Percentiles rank a stretch among this genome's conserved stretches.
phyloP scores from a whole-genome alignment of 2,113 vertebrate genomes.

The Tenrec ecaudatus region DNA sequence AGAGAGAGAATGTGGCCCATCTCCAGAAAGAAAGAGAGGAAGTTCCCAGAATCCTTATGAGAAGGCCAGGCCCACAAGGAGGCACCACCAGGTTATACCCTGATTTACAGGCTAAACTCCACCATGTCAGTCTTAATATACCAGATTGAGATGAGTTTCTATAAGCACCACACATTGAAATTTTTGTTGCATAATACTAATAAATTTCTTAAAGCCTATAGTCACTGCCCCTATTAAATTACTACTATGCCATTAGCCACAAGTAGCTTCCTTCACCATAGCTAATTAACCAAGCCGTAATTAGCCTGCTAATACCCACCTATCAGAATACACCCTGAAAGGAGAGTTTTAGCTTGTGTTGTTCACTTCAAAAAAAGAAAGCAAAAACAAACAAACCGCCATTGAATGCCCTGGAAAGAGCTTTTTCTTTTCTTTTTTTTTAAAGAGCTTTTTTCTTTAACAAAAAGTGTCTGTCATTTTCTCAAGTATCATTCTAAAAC shows the following conservation, averaged over 20 bases:
- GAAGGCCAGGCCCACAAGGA: too few relatives aligned
- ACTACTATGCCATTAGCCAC: not conserved
- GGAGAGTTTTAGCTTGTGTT: not conserved
- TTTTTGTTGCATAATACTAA: not conserved
- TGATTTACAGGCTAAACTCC: too few relatives aligned
- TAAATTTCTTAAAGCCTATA: not conserved
- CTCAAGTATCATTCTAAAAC: conserved; percentile 24
- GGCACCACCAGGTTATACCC: too few relatives aligned
- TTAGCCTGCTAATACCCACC: not conserved
- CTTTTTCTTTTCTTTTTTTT: conserved; percentile 48
- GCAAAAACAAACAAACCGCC: not conserved
- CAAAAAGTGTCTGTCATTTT: not conserved
- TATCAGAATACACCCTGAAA: not conserved
- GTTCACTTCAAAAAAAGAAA: not conserved
- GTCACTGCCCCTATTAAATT: not conserved
- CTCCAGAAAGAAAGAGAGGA: too few relatives aligned
- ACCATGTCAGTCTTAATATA: too few relatives aligned
- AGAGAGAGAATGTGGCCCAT: too few relatives aligned
- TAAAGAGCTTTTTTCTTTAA: too few relatives aligned
- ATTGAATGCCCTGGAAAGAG: not conserved
- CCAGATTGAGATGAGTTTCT: not conserved
- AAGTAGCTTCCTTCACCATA: not conserved
- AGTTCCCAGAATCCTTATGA: too few relatives aligned
- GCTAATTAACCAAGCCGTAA: not conserved
- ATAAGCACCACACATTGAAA: not conserved